Evolutionary conservation across 2,888 invertebrate genomes (phyloP).

Genomic region (Lasioglossum marginatum): DNA sequence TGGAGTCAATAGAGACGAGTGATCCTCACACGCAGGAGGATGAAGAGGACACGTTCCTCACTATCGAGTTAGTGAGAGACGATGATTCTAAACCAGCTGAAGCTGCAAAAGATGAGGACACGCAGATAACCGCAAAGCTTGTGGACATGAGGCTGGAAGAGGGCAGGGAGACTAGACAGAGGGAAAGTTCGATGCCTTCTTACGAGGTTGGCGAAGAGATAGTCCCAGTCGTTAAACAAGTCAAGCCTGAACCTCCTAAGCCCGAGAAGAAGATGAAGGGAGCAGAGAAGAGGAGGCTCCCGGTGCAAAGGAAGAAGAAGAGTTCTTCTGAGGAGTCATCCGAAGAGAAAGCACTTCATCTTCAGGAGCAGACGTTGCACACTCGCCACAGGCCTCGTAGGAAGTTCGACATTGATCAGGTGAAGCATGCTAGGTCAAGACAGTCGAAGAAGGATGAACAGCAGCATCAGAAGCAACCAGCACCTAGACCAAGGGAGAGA

Average conservation of each 20-base stretch:
- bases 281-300: constrained; percentile 11
- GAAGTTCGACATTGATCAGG: constrained; percentile 2
- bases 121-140: not conserved
- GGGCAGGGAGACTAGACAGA: too few relatives aligned
- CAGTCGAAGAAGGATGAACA: constrained; percentile 34
- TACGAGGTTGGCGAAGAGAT: not conserved
- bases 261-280: constrained; percentile 28
- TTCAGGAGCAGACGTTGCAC: not conserved
- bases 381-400: constrained; percentile 39
- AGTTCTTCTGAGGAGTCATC: constrained; percentile 44
- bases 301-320: constrained; percentile 28
- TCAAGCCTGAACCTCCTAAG: constrained; percentile 9
- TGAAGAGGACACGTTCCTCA: constrained; percentile 27
- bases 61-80: constrained; percentile 33
- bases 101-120: not conserved
- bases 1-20: constrained; percentile 28
- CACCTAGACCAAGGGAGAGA: constrained; percentile 39
- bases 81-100: not conserved
- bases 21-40: constrained; percentile 5
- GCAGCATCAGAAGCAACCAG: constrained; percentile 24
- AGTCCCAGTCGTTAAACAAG: not conserved
- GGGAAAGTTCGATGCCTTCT: not conserved
- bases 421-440: constrained; percentile 8
- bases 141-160: not conserved
- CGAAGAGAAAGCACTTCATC: constrained; percentile 36